Evolutionary conservation across 2,797 vertebrate genomes (phyloP).

Genomic region (Cryptoblepharus egeriae): DNA sequence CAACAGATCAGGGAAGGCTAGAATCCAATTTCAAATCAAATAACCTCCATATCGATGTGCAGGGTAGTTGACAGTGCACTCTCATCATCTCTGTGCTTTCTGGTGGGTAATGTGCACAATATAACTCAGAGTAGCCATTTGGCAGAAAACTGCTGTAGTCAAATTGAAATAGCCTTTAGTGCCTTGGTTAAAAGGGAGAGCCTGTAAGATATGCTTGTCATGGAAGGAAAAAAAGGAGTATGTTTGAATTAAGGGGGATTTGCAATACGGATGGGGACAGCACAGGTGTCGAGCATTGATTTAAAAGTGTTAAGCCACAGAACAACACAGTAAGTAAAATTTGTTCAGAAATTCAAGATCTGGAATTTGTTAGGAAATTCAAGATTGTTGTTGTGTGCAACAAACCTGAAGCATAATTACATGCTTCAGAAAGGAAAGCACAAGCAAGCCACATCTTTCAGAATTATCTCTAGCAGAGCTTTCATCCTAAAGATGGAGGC

Average conservation of each 20-base stretch:
- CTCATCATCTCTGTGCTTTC: conserved; percentile 77
- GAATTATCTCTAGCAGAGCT: background rate
- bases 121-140: conserved; percentile 77
- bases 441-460: conserved; percentile 65
- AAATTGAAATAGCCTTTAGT: conserved; percentile 80
- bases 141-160: conserved; percentile 76
- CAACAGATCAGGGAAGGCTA: conserved; percentile 76
- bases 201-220: conserved; percentile 72
- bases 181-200: conserved; percentile 73
- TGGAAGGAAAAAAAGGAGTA: conserved; percentile 69
- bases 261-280: conserved; percentile 45
- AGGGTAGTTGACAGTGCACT: conserved; percentile 71
- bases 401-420: conserved; percentile 68
- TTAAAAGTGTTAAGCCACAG: conserved; percentile 67
- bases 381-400: conserved; percentile 63
- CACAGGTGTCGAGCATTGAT: conserved; percentile 70
- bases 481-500: background rate
- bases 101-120: conserved; percentile 77
- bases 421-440: conserved; percentile 62
- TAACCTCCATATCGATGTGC: conserved; percentile 77
- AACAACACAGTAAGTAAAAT: conserved; percentile 47
- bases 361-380: conserved; percentile 24
- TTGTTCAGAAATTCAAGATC: conserved; percentile 68
- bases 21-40: conserved; percentile 84
- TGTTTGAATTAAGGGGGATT: conserved; percentile 70